These are phyloP conservation scores for Belonocnema kinseyi DNA, from an alignment of 1,140 invertebrate species.

Conservation along the genomic window DNA sequence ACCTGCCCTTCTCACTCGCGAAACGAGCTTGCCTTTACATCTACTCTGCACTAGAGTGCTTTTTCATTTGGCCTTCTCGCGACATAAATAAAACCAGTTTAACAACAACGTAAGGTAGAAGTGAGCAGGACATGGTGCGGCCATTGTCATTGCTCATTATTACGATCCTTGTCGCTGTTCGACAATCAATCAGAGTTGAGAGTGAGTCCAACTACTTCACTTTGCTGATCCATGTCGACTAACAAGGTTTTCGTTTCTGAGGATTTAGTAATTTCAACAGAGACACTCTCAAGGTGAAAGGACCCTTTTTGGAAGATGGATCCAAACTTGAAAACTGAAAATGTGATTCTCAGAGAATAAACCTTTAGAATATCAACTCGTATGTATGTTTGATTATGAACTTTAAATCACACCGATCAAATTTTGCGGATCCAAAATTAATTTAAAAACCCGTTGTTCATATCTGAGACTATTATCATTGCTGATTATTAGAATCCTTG, in stretches of 20 bases:
- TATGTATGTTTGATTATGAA: no score
- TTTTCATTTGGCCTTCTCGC: constrained; percentile 56
- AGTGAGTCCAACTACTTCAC: constrained; percentile 1
- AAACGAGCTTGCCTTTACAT: constrained; percentile 45
- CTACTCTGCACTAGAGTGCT: constrained; percentile 30
- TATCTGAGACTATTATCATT: neutral
- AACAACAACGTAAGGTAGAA: constrained; percentile 48
- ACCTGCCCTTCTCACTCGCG: constrained; percentile 52
- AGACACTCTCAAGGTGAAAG: no score
- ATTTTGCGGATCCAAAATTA: no score
- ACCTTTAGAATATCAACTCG: no score
- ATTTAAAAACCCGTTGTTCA: no score
- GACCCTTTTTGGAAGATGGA: no score
- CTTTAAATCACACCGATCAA: no score
- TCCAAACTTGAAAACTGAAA: no score
- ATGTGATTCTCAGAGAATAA: no score
- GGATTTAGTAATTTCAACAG: neutral
- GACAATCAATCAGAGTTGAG: constrained; percentile 24
- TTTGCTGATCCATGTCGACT: constrained; percentile 9
- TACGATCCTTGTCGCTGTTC: constrained; percentile 25
- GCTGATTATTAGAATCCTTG: constrained; percentile 20
- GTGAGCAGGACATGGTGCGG: constrained; percentile 40
- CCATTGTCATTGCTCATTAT: constrained; percentile 29
- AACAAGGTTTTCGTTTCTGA: neutral
- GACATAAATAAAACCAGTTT: constrained; percentile 54